A percentile compares a stretch with the other conserved stretches of the same genome.
These are phyloP conservation scores for Blomia tropicalis DNA, from an alignment of 2,888 invertebrate genomes.

Conservation along the genomic window DNA sequence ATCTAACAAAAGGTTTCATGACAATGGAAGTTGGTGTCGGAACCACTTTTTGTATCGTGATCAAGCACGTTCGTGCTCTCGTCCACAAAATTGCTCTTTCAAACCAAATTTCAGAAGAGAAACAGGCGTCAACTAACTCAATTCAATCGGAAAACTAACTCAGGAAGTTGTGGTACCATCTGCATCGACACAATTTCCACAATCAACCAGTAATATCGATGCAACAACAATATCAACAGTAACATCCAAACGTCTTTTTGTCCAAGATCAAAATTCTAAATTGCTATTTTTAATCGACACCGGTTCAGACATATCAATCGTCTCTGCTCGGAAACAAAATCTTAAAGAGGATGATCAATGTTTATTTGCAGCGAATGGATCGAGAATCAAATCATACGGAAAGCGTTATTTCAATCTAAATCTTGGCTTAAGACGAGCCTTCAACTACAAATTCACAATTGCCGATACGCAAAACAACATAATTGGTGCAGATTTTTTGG, in stretches of 20 bases:
- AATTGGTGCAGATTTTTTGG: slow-evolving; percentile 22
- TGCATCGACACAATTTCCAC: too few species aligned
- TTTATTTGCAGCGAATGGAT: neutral
- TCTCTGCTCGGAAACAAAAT: neutral
- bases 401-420: neutral
- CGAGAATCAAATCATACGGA: neutral
- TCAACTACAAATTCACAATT: slow-evolving; percentile 11
- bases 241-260: slow-evolving; percentile 24
- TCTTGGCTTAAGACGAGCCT: neutral
- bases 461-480: slow-evolving; percentile 26
- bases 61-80: neutral
- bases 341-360: neutral
- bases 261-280: slow-evolving; percentile 18
- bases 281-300: slow-evolving; percentile 23
- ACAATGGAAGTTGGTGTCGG: neutral
- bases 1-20: neutral
- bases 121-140: too few species aligned
- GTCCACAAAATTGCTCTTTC: neutral
- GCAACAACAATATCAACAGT: too few species aligned
- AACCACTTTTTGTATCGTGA: neutral
- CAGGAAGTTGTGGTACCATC: too few species aligned
- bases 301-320: slow-evolving; percentile 18
- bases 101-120: too few species aligned
- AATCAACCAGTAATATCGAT: too few species aligned
- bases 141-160: too few species aligned